Percentiles rank a stretch among this genome's conserved stretches.
Evolutionary conservation across 2,888 invertebrate genomes (phyloP).

Genomic region (Eupithecia centaureata): DNA sequence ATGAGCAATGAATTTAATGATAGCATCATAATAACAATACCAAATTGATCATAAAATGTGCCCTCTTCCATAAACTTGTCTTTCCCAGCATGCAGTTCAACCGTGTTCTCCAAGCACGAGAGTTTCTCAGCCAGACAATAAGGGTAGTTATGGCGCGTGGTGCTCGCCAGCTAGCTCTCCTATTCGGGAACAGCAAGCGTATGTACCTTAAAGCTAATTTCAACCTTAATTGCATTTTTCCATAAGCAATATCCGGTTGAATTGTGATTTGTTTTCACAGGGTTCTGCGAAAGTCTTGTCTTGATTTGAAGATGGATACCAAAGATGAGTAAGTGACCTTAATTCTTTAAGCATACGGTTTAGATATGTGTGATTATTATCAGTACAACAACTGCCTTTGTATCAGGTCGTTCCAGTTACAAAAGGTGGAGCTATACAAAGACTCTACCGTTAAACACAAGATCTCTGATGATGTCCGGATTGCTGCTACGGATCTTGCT

Average conservation of each 20-base stretch:
- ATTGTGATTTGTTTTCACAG: conserved; percentile 22
- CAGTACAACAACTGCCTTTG: not conserved
- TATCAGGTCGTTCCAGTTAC: conserved; percentile 29
- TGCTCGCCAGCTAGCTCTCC: conserved; percentile 69
- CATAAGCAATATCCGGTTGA: not conserved
- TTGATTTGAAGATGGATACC: conserved; percentile 14
- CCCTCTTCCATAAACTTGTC: conserved; percentile 38
- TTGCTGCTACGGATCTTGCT: conserved; percentile 58
- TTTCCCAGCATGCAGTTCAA: conserved; percentile 69
- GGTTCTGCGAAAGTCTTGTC: conserved; percentile 12
- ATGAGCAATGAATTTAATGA: conserved; percentile 54
- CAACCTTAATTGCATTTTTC: not conserved
- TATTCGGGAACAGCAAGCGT: conserved; percentile 53
- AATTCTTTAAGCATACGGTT: not conserved
- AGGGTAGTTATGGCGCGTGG: conserved; percentile 68
- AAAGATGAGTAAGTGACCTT: conserved; percentile 29
- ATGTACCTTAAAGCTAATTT: conserved; percentile 41
- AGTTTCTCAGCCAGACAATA: conserved; percentile 42
- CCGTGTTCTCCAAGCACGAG: conserved; percentile 54
- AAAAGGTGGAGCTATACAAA: conserved; percentile 25
- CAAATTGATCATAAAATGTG: conserved; percentile 9
- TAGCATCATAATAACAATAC: conserved; percentile 29
- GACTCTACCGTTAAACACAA: conserved; percentile 28
- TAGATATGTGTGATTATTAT: not conserved
- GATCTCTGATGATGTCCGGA: conserved; percentile 47